Percentiles rank a stretch among this genome's conserved stretches.
Conservation (phyloP, 2,888 invertebrate genomes). For the Melikaiella ostensackeni region DNA sequence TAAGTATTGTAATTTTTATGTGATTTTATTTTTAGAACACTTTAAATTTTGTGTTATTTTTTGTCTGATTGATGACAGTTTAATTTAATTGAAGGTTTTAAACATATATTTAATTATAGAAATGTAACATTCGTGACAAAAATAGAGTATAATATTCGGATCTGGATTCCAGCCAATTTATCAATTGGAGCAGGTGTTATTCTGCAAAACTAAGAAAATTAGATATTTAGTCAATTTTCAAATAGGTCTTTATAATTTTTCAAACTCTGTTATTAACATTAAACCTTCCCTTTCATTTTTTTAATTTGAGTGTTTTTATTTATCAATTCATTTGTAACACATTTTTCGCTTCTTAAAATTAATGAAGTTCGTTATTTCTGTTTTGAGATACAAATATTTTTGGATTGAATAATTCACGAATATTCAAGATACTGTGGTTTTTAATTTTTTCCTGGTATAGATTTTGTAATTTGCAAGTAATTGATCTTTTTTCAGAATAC, state of each 20-base stretch:
- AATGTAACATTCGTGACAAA: background rate
- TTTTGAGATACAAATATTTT: too few species aligned
- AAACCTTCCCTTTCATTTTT: too few species aligned
- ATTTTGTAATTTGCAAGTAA: too few species aligned
- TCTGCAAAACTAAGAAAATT: background rate
- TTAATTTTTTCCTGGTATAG: background rate
- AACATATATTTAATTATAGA: background rate
- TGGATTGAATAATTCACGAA: too few species aligned
- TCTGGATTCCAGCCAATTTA: conserved; percentile 50
- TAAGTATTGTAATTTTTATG: background rate
- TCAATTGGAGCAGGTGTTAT: background rate
- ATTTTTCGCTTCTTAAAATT: too few species aligned
- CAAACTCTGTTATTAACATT: background rate
- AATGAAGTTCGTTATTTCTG: too few species aligned
- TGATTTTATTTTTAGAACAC: background rate
- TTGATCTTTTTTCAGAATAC: conserved; percentile 82
- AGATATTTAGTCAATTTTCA: background rate
- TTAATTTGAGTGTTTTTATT: too few species aligned
- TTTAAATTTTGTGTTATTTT: background rate
- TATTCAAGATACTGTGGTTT: background rate
- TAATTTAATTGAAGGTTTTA: background rate
- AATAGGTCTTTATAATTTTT: background rate
- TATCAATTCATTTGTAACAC: too few species aligned
- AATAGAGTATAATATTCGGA: conserved; percentile 45
- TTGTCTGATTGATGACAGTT: background rate